These are phyloP conservation scores for Semotilus atromaculatus DNA, from an alignment of 2,797 vertebrate species.

Conservation along the genomic window DNA sequence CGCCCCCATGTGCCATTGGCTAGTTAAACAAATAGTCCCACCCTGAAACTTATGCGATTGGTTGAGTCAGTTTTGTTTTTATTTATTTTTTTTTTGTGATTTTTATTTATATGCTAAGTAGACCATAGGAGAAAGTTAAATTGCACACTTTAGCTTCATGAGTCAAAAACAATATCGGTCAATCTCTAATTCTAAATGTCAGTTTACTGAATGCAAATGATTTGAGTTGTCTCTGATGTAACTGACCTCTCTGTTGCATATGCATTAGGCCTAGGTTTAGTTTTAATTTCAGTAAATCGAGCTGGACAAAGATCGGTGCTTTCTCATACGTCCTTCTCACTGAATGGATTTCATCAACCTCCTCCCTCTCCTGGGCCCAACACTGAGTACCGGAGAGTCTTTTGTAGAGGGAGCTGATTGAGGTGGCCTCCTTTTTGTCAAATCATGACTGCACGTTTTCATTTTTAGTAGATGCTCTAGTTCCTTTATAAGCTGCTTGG, in stretches of 20 bases:
- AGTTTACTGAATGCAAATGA: background rate
- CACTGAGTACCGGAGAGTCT: conserved; percentile 4
- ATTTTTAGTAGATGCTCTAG: conserved; percentile 44
- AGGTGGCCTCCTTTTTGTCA: conserved; percentile 50
- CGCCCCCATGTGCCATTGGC: background rate
- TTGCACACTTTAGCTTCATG: background rate
- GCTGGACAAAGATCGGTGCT: background rate
- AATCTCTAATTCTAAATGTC: background rate
- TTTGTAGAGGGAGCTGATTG: conserved; percentile 25
- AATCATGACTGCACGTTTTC: conserved; percentile 41
- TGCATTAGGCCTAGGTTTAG: background rate
- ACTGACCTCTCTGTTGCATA: background rate
- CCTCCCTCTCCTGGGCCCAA: conserved; percentile 25
- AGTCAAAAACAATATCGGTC: background rate
- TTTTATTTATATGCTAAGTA: background rate
- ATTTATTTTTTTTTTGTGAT: too few species aligned
- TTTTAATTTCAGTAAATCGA: background rate
- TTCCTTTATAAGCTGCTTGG: conserved; percentile 40
- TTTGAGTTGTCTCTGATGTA: background rate
- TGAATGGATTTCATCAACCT: conserved; percentile 30
- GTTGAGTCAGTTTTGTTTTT: background rate
- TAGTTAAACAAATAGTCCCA: background rate
- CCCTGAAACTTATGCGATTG: background rate
- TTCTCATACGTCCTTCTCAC: conserved; percentile 18
- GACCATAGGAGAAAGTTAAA: background rate